Conservation (phyloP, 1,140 invertebrate species). For the Phortica variegata region DNA sequence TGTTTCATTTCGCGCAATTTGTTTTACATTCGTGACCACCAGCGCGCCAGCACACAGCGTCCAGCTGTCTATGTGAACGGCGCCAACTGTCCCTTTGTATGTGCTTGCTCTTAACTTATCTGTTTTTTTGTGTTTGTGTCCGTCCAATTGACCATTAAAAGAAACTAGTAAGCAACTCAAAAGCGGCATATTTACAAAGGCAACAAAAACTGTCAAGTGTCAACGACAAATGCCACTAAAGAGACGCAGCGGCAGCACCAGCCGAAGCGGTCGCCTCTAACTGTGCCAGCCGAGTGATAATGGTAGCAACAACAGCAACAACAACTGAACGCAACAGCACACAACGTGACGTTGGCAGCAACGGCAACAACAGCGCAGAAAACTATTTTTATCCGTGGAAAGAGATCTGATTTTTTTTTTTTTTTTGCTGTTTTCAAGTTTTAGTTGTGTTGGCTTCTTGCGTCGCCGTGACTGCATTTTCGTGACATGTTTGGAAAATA, state of each 20-base stretch:
- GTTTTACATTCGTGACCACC: slow-evolving; percentile 35
- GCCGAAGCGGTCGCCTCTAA: no score
- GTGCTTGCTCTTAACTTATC: no score
- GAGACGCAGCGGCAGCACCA: slow-evolving; percentile 18
- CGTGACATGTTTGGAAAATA: slow-evolving; percentile 43
- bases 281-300: no score
- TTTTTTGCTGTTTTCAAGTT: slow-evolving; percentile 4
- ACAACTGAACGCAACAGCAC: no score
- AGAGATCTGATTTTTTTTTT: slow-evolving; percentile 44
- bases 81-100: no score
- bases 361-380: slow-evolving; percentile 9
- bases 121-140: no score
- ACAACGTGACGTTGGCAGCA: neutral
- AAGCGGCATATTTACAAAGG: slow-evolving; percentile 28
- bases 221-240: slow-evolving; percentile 49
- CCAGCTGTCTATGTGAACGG: no score
- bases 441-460: slow-evolving; percentile 5
- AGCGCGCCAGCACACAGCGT: no score
- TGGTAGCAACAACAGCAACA: no score
- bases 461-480: slow-evolving; percentile 33
- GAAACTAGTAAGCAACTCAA: no score
- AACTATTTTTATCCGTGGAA: slow-evolving; percentile 45
- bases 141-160: no score
- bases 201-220: slow-evolving; percentile 40
- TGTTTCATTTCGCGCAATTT: slow-evolving; percentile 46